Conservation (phyloP, 2,797 vertebrate genomes). For the Hippopotamyrus pictus region DNA sequence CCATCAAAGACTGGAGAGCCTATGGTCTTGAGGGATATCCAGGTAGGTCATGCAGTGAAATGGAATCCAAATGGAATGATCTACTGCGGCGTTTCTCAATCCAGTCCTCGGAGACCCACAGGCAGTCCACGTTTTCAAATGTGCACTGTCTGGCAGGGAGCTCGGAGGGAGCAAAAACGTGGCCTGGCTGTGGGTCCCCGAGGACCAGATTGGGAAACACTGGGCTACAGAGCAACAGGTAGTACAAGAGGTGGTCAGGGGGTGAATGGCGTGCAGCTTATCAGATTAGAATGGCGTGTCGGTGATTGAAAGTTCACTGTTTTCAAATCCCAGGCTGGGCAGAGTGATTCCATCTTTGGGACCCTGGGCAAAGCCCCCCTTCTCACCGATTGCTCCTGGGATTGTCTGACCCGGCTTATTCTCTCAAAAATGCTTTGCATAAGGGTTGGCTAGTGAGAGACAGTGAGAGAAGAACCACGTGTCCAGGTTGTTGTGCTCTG, state of each 20-base stretch:
- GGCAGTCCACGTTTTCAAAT: not conserved
- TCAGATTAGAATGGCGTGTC: not conserved
- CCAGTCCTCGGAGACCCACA: not conserved
- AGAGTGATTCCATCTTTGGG: not conserved
- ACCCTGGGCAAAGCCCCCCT: not conserved
- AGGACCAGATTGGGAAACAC: not conserved
- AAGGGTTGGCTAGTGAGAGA: not conserved
- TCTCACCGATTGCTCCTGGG: not conserved
- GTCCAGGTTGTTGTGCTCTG: not conserved
- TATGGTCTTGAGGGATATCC: conserved; percentile 65
- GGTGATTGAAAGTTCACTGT: not conserved
- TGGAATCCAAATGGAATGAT: not conserved
- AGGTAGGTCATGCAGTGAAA: conserved; percentile 42
- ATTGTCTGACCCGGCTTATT: not conserved
- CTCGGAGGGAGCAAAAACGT: not conserved
- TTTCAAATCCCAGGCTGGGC: not conserved
- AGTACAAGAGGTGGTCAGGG: not conserved
- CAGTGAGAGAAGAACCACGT: not conserved
- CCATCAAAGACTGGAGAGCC: conserved; percentile 63
- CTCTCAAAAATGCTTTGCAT: not conserved
- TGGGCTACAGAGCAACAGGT: not conserved
- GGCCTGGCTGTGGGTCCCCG: not conserved
- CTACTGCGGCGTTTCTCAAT: not conserved
- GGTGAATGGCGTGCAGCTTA: not conserved
- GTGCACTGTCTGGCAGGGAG: not conserved